Percentiles rank a stretch among this genome's conserved stretches.
phyloP scores from a whole-genome alignment of 2,888 invertebrate species.

The Leptopilina drosophilae region DNA sequence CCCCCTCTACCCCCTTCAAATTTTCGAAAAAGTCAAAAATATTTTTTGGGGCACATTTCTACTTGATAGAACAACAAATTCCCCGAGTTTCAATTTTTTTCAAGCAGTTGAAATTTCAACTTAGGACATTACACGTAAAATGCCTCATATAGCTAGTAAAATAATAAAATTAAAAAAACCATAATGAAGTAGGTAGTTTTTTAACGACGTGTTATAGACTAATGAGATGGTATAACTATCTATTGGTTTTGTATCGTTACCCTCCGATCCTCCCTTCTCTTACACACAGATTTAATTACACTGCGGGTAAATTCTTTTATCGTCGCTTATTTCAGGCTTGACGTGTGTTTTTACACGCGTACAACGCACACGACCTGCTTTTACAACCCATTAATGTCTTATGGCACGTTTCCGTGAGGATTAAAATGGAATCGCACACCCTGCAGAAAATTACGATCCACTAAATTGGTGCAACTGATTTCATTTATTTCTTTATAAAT shows the following conservation, averaged over 20 bases:
- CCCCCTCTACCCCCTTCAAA: no score
- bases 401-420: conserved; percentile 5
- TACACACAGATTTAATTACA: conserved; percentile 7
- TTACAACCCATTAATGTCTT: conserved; percentile 31
- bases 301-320: conserved; percentile 20
- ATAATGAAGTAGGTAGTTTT: neutral
- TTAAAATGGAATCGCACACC: conserved; percentile 3
- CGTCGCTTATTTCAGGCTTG: conserved; percentile 15
- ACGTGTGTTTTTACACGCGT: conserved; percentile 4
- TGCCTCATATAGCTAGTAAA: neutral
- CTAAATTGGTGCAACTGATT: conserved; percentile 8
- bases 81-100: no score
- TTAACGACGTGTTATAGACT: conserved; percentile 2
- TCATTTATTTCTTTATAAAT: neutral
- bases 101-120: no score
- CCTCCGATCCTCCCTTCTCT: neutral
- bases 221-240: conserved; percentile 7
- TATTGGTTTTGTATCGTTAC: conserved; percentile 26
- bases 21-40: no score
- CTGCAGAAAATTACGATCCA: conserved; percentile 21
- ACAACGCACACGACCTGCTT: neutral
- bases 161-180: neutral
- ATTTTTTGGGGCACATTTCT: no score
- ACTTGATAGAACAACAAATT: no score
- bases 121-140: no score